Conservation (phyloP, 2,113 vertebrate genomes). For the Malurus elegans region DNA sequence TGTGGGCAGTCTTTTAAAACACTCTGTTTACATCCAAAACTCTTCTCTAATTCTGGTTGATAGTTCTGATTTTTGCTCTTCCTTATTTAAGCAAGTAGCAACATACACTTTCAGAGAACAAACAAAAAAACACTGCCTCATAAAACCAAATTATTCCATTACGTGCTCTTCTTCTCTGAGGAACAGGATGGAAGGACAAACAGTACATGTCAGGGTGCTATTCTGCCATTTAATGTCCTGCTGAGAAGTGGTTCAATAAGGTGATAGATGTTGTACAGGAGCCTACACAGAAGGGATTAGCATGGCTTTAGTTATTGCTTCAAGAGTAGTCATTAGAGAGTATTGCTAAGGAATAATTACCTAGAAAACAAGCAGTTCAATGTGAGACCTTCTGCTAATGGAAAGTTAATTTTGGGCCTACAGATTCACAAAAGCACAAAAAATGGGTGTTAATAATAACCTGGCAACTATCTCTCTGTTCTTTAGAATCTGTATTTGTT, state of each 20-base stretch:
- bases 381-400: neutral
- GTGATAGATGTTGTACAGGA: neutral
- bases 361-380: neutral
- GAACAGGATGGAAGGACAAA: neutral
- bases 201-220: neutral
- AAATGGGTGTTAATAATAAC: neutral
- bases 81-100: neutral
- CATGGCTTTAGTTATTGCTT: constrained; percentile 74
- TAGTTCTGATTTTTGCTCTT: neutral
- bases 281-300: neutral
- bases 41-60: neutral
- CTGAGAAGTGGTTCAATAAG: neutral
- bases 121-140: neutral
- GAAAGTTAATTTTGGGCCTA: neutral
- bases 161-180: neutral
- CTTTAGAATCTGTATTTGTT: neutral
- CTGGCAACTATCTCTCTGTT: neutral
- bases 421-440: neutral
- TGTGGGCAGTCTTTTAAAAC: neutral
- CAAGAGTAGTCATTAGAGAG: neutral
- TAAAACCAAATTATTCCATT: neutral
- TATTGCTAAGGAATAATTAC: constrained; percentile 69
- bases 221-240: neutral
- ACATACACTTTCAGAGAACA: neutral
- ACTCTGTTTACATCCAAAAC: neutral